Conservation (phyloP, 2,888 invertebrate genomes). For the Pammene fasciana region DNA sequence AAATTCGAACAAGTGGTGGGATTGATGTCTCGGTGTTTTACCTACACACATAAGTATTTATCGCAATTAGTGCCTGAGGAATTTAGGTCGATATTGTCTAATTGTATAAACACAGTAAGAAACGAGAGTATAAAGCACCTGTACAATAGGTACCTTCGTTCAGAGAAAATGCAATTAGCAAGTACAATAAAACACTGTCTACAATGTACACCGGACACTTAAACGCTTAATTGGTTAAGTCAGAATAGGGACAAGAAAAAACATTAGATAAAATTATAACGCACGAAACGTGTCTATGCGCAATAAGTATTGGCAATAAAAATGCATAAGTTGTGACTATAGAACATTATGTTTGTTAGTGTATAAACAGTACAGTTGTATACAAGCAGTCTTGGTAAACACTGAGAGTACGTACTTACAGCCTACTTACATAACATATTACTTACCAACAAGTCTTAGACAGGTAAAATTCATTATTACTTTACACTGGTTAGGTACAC, state of each 20-base stretch:
- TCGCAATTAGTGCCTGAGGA: slow-evolving; percentile 25
- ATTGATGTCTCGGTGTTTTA: slow-evolving; percentile 4
- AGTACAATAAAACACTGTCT: slow-evolving; percentile 16
- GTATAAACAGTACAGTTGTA: slow-evolving; percentile 79
- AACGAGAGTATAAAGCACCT: slow-evolving; percentile 16
- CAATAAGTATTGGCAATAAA: slow-evolving; percentile 79
- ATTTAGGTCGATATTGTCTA: slow-evolving; percentile 76
- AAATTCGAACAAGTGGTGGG: not conserved
- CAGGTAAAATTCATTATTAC: slow-evolving; percentile 75
- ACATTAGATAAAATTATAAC: slow-evolving; percentile 59
- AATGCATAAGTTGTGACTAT: slow-evolving; percentile 82
- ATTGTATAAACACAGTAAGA: slow-evolving; percentile 69
- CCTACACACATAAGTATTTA: slow-evolving; percentile 19
- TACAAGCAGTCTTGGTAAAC: slow-evolving; percentile 83
- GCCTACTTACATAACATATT: slow-evolving; percentile 68
- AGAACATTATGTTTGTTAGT: slow-evolving; percentile 71
- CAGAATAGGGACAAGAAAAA: slow-evolving; percentile 63
- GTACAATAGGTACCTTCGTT: slow-evolving; percentile 1
- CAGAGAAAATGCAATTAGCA: slow-evolving; percentile 25
- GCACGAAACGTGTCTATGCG: slow-evolving; percentile 69
- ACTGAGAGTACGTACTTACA: slow-evolving; percentile 80
- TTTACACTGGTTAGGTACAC: slow-evolving; percentile 66
- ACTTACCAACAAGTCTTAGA: slow-evolving; percentile 75
- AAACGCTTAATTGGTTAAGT: slow-evolving; percentile 70
- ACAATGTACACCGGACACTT: slow-evolving; percentile 51